phyloP scores from a whole-genome alignment of 2,113 vertebrate genomes.

The Platycercus adscitus region DNA sequence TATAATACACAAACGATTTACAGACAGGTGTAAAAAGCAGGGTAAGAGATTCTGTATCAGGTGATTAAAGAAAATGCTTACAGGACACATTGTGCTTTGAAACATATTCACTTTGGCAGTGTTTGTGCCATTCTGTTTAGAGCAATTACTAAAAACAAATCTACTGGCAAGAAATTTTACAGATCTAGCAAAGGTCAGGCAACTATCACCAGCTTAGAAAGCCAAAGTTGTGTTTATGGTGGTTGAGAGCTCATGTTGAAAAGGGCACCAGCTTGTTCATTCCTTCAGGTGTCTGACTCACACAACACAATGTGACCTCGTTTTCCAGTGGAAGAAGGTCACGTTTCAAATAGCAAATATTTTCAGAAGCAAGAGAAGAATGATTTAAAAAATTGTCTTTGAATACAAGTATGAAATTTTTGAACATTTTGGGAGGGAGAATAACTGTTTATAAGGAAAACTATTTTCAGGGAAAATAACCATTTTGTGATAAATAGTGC shows the following conservation, averaged over 20 bases:
- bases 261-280: background rate
- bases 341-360: background rate
- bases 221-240: background rate
- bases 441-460: background rate
- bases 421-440: background rate
- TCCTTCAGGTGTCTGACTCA: constrained; percentile 14
- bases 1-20: background rate
- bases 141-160: background rate
- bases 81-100: background rate
- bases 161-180: background rate
- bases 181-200: background rate
- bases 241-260: background rate
- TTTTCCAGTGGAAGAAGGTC: constrained; percentile 1
- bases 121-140: background rate
- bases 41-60: background rate
- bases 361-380: background rate
- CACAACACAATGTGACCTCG: background rate
- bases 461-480: background rate
- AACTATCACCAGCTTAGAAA: background rate
- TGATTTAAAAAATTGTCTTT: background rate
- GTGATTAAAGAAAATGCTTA: background rate
- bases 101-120: background rate
- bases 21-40: background rate
- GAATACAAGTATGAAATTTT: background rate
- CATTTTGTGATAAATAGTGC: background rate